Base-by-base conservation (phyloP, 2,113 vertebrate species). In the Pholis gunnellus region DNA sequence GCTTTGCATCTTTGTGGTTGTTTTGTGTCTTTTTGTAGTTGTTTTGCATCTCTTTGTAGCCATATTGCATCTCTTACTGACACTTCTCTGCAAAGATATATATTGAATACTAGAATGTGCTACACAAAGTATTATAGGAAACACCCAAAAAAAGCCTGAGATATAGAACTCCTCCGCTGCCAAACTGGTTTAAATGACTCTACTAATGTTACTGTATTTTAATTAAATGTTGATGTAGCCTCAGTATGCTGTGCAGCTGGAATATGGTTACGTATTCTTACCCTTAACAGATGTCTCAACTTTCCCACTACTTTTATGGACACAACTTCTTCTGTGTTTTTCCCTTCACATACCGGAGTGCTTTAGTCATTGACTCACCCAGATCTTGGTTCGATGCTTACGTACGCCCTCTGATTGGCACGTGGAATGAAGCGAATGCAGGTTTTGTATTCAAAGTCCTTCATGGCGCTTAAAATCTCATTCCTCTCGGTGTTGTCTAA, bases 371-470 rank as follows among this genome's bases (percentile, higher is more conserved):
- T 20, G 8, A 57, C 92, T 92, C 18, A 94, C 93, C 94, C 94
- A 2, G 2, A 18, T 64, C 2, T 56, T 14, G 88, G 68, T 57
- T 93, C 71, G 20, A 90, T 72, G 73, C 61, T 87, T 1, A 94
- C 18, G 81, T 92, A 93, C 0, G 9, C 52, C 9, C 0, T 69
- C 60, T 94, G 48, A 2, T 0, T 0, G 0, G 0, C 2, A 0
- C 67, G 76, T 7, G 87, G 83, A 31, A 91, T 9, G 25, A 93
- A 93, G 13, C 79, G 92, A 56, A 95, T 59, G 79, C 93, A 94
- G 75, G 92, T 94, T 22, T 52, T 65, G 6, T 0, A 1, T 38
- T 74, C n/a, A 0, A 94, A 71, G 17, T 25, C 76, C 15, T 69
- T 66, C 80, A 91, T 78, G 44, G 93, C 85, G 0, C 0, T 0